A percentile compares a stretch with the other conserved stretches of the same genome.
Conservation (phyloP, 2,113 vertebrate genomes). For the Sciurus niger region DNA sequence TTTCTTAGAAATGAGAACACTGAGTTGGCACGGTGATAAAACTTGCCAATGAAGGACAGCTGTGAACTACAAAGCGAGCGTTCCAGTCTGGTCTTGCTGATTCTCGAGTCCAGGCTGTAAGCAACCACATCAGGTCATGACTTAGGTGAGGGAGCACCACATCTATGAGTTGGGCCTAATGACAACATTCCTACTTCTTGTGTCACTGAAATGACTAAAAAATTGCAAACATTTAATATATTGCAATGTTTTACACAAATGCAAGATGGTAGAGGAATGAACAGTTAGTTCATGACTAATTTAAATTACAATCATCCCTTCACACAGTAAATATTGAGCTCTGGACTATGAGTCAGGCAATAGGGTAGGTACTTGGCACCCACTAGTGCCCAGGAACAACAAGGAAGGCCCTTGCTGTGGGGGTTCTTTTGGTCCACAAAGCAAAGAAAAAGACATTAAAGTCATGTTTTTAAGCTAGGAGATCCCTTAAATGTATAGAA, state of each 20-base stretch:
- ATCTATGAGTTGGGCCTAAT: background rate
- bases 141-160: fast-evolving
- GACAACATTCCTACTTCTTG: background rate
- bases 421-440: background rate
- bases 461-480: background rate
- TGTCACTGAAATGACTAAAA: background rate
- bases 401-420: background rate
- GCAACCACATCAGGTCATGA: background rate
- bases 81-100: background rate
- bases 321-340: background rate
- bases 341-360: background rate
- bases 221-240: background rate
- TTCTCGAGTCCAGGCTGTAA: background rate
- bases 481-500: background rate
- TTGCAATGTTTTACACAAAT: background rate
- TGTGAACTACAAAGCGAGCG: background rate
- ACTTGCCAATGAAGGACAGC: background rate
- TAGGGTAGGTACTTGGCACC: background rate
- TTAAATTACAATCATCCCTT: background rate
- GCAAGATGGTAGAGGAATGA: background rate
- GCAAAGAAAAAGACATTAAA: background rate
- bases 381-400: background rate
- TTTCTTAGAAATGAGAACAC: background rate
- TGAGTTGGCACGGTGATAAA: background rate
- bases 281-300: background rate